Base-by-base conservation (phyloP, 2,888 invertebrate species). In the Scaptomyza tumidula region DNA sequence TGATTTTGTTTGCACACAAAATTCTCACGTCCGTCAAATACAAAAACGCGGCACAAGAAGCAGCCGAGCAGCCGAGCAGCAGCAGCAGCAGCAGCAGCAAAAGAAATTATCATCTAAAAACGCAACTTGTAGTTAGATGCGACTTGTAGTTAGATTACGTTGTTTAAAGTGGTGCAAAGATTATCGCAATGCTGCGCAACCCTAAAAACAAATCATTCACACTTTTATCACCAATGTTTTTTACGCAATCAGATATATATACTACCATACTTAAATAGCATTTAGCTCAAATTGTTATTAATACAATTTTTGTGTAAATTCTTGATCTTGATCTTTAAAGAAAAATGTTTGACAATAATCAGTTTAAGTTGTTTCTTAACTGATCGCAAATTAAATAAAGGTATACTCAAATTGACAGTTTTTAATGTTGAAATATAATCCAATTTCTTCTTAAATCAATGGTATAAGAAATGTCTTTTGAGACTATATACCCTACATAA, bases 1-100 rank as follows among this genome's bases (percentile, higher is more conserved):
- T 33, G 55, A 66, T 72, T 72, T 71, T 88, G 86, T 88, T 84
- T 84, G 75, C 75, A 27, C 71, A 82, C 78, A 78, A 72, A 84
- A 80, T 80, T 84, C 88, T 88, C 88, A 84, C 86, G 80, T 84
- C 86, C 73, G 78, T 84, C 78, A 80, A 80, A 77, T 43, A 52
- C 10, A 39, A 59, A 59, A 60, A 69, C 52, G 43, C 44, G 48
- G 27, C 58, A 27, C 50, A 61, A 63, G 53, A n/a, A n/a, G n/a
- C n/a, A n/a, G n/a, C n/a, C n/a, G n/a, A 53, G 46, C 61, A 54
- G 56, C 35, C 7, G 2, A 31, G 53, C 39, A 56, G 44, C 48
- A 54, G 56, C 35, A 53, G 45, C 48, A 54, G 56, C 35, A 53
- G 45, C 54, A 62, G 54, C 50, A 56, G 46, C 55, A 53, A 48